Evolutionary conservation across 1,140 invertebrate species (phyloP).

Genomic region (Gryllus bimaculatus): DNA sequence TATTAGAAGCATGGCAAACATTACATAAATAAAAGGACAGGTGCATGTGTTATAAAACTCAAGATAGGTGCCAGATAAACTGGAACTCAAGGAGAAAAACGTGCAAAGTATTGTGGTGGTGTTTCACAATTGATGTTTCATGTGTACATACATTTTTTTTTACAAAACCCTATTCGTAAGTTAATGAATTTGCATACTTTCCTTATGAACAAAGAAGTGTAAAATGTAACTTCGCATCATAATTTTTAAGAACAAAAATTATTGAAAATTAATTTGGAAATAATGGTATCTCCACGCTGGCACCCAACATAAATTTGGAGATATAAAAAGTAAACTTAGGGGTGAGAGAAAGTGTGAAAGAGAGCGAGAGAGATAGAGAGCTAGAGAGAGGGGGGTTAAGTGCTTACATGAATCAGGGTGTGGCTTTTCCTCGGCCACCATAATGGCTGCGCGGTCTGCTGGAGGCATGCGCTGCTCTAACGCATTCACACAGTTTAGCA

Average conservation of each 20-base stretch:
- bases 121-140: not conserved
- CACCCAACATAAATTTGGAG: not conserved
- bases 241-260: too few species aligned
- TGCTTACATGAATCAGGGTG: constrained; percentile 72
- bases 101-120: not conserved
- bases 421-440: constrained; percentile 67
- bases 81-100: not conserved
- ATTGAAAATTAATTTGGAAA: not conserved
- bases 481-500: constrained; percentile 76
- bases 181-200: too few species aligned
- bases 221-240: too few species aligned
- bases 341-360: not conserved
- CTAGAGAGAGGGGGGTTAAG: constrained; percentile 8
- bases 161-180: too few species aligned
- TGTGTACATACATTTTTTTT: too few species aligned
- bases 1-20: not conserved
- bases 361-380: not conserved
- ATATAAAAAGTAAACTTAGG: not conserved
- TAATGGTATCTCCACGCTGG: not conserved
- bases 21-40: not conserved
- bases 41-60: not conserved
- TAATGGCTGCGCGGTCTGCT: constrained; percentile 61
- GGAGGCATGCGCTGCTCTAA: constrained; percentile 62
- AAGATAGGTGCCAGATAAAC: not conserved
- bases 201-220: too few species aligned